phyloP scores from a whole-genome alignment of 2,888 invertebrate species.

The Drosophila cracens region DNA sequence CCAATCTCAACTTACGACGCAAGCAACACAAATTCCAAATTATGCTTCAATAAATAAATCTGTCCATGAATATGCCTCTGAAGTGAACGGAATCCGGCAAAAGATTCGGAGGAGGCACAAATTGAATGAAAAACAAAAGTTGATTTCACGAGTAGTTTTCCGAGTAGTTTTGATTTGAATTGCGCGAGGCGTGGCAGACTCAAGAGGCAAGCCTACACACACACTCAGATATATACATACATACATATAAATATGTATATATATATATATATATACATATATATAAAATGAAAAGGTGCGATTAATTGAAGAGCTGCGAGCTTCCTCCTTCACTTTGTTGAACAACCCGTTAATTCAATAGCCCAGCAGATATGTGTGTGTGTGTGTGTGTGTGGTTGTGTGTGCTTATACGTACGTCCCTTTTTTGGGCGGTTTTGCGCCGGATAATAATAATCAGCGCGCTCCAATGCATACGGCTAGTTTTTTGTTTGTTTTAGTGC shows the following conservation, averaged over 20 bases:
- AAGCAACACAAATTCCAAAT: constrained; percentile 58
- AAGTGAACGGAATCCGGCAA: not conserved
- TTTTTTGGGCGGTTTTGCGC: constrained; percentile 43
- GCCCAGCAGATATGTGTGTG: constrained; percentile 20
- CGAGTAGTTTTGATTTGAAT: constrained; percentile 61
- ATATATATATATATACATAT: not conserved
- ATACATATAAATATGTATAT: not conserved
- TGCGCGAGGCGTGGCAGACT: not conserved
- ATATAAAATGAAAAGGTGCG: constrained; percentile 72
- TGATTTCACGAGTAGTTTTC: constrained; percentile 62
- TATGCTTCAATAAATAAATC: constrained; percentile 77
- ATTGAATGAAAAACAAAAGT: constrained; percentile 45
- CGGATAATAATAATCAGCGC: constrained; percentile 68
- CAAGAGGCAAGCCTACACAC: not conserved
- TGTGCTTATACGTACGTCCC: constrained; percentile 24
- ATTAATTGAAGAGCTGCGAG: constrained; percentile 76
- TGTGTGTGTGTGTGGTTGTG: not conserved
- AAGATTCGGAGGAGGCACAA: not conserved
- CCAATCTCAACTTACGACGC: constrained; percentile 6
- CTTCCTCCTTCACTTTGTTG: constrained; percentile 34
- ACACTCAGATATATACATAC: not conserved
- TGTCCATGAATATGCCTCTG: constrained; percentile 28
- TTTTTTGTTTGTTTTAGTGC: constrained; percentile 60
- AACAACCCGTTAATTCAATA: constrained; percentile 60
- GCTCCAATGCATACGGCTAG: constrained; percentile 56